Conservation (phyloP, 1,140 invertebrate genomes). For the Megalonaias nervosa region DNA sequence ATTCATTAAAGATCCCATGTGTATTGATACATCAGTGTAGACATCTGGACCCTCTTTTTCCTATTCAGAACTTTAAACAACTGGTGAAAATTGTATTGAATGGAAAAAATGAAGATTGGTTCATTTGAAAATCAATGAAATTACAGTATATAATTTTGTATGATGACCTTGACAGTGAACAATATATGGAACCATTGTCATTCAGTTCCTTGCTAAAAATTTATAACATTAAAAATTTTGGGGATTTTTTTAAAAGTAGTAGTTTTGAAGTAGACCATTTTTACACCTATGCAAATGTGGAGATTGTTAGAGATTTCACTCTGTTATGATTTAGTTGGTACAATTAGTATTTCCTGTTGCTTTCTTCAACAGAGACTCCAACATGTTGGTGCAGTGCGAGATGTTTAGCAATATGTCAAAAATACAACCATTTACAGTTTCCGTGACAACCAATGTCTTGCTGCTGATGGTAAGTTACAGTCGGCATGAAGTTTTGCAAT, state of each 20-base stretch:
- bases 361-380: slow-evolving; percentile 82
- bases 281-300: background rate
- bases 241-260: background rate
- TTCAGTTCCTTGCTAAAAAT: slow-evolving; percentile 11
- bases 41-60: too few relatives aligned
- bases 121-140: too few relatives aligned
- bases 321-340: background rate
- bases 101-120: too few relatives aligned
- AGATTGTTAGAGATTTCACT: background rate
- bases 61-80: too few relatives aligned
- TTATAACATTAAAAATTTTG: background rate
- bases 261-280: background rate
- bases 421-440: slow-evolving; percentile 92
- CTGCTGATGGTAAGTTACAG: slow-evolving; percentile 78
- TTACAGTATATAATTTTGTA: too few relatives aligned
- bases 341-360: background rate
- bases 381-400: slow-evolving; percentile 89
- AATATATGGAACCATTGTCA: slow-evolving; percentile 23
- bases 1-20: too few relatives aligned
- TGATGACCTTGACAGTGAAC: background rate
- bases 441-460: slow-evolving; percentile 90
- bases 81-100: too few relatives aligned
- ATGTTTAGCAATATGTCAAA: slow-evolving; percentile 90
- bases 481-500: too few relatives aligned
- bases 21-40: too few relatives aligned